A percentile compares a stretch with the other conserved stretches of the same genome.
Conservation (phyloP, 1,140 invertebrate genomes). For the Bathynomus jamesi region DNA sequence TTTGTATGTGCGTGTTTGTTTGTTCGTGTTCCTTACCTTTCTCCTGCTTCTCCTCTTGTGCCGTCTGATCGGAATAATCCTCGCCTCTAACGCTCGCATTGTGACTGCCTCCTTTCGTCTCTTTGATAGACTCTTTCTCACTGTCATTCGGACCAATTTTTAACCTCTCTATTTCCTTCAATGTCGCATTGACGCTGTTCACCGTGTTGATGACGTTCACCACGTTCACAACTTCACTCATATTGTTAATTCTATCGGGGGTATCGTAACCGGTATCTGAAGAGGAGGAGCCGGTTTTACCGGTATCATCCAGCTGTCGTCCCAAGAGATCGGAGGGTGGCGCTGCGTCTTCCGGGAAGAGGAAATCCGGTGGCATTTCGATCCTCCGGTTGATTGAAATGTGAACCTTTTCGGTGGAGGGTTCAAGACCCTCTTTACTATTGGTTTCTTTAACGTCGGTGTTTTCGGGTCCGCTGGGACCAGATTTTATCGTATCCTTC, state of each 20-base stretch:
- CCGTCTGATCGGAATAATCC: not conserved
- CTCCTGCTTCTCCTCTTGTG: not conserved
- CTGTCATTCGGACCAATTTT: not conserved
- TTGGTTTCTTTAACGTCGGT: not conserved
- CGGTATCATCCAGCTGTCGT: constrained; percentile 2
- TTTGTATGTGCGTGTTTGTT: too few relatives aligned
- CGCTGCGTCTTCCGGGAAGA: constrained; percentile 65
- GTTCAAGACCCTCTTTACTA: not conserved
- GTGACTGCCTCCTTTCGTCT: not conserved
- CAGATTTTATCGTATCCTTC: too few relatives aligned
- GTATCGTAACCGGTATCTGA: not conserved
- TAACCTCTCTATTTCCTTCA: not conserved
- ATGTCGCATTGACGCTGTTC: not conserved
- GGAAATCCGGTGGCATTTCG: constrained; percentile 70
- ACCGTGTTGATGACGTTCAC: not conserved
- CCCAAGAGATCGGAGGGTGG: constrained; percentile 51
- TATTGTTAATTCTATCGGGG: not conserved
- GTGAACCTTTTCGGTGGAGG: constrained; percentile 43
- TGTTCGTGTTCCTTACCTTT: too few relatives aligned
- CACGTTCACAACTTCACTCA: not conserved
- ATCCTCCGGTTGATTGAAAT: constrained; percentile 63
- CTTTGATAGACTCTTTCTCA: not conserved
- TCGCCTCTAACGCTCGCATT: not conserved
- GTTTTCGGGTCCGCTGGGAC: not conserved
- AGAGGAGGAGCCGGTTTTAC: not conserved